Evolutionary conservation across 1,140 invertebrate genomes (phyloP).

Genomic region (Cydia amplana): DNA sequence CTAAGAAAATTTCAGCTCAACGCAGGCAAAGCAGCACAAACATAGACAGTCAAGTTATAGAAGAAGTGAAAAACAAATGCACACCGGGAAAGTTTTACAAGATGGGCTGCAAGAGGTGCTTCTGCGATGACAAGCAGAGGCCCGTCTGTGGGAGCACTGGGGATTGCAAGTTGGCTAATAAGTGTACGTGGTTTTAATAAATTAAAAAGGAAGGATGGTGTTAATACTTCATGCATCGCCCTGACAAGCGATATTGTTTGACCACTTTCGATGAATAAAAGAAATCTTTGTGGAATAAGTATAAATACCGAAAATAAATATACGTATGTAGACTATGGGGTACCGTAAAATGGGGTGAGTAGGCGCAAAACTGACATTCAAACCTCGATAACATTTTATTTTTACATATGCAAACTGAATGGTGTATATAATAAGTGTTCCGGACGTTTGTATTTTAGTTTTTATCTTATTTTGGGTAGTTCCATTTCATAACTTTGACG

Average conservation of each 20-base stretch:
- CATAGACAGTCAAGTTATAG: background rate
- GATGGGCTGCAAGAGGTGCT: slow-evolving; percentile 53
- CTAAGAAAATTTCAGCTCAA: background rate
- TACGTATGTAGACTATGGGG: no score
- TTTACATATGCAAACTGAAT: no score
- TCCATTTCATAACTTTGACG: no score
- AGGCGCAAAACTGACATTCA: no score
- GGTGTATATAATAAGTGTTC: no score
- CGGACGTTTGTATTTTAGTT: no score
- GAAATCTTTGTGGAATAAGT: background rate
- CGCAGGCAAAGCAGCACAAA: background rate
- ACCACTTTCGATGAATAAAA: background rate
- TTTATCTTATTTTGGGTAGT: no score
- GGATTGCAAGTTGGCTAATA: slow-evolving; percentile 1
- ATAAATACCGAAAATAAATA: no score
- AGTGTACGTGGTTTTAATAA: slow-evolving; percentile 21
- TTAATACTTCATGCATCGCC: background rate
- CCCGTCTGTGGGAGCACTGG: slow-evolving; percentile 42
- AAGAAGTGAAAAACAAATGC: background rate
- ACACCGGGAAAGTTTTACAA: slow-evolving; percentile 50
- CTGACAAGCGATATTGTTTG: background rate
- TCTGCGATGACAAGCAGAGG: slow-evolving; percentile 43
- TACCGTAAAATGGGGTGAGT: no score
- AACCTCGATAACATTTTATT: no score
- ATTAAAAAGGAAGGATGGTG: background rate